Conservation (phyloP, 2,113 vertebrate genomes). For the Microtus montanus region DNA sequence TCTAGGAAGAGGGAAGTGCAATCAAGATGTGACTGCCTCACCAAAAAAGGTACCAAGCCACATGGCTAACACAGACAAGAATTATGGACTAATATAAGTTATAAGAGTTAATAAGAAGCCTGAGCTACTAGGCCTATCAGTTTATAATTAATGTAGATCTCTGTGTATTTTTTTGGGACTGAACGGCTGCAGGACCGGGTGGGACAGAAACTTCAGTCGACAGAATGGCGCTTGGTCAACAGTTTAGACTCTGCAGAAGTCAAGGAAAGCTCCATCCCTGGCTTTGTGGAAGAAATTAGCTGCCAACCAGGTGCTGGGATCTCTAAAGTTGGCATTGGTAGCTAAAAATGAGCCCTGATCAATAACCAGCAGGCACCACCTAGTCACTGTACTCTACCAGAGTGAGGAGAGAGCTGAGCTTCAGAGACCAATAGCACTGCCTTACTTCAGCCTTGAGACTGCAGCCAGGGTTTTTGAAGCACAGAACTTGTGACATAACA, state of each 20-base stretch:
- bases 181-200: too few relatives aligned
- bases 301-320: not conserved
- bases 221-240: too few relatives aligned
- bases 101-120: too few relatives aligned
- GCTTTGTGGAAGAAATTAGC: conserved; percentile 12
- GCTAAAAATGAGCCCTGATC: not conserved
- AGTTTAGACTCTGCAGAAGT: not conserved
- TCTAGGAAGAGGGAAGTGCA: too few relatives aligned
- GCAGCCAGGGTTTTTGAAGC: not conserved
- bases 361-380: not conserved
- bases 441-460: not conserved
- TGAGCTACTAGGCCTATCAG: too few relatives aligned
- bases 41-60: too few relatives aligned
- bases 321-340: not conserved
- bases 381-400: not conserved
- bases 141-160: too few relatives aligned
- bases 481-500: not conserved
- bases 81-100: too few relatives aligned
- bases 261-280: not conserved
- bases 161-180: too few relatives aligned
- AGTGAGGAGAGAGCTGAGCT: not conserved
- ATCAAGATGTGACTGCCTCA: too few relatives aligned
- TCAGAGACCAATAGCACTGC: not conserved
- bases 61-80: too few relatives aligned
- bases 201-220: too few relatives aligned